Base-by-base conservation (phyloP, 1,140 invertebrate genomes). In the Phortica variegata region DNA sequence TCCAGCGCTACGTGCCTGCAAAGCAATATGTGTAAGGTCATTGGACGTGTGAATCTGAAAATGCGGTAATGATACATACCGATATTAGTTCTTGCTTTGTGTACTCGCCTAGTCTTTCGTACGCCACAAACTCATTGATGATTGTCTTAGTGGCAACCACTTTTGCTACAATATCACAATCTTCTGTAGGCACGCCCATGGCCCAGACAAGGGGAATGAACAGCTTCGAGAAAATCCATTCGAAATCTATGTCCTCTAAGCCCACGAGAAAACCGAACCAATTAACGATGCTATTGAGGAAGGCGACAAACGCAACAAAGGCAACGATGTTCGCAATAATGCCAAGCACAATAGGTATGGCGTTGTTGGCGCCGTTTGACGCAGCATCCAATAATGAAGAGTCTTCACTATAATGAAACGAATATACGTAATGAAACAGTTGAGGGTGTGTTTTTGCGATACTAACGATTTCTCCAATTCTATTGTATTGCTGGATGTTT, bases 71-170 rank as follows among this genome's bases (percentile, higher is more conserved):
- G n/a, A n/a, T 21, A 76, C 79, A 78, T 75, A 89, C 87, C 15
- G 81, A 84, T 23, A 94, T 72, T 40, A 78, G 46, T 0, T 77
- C 72, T 0, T 68, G 58, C 13, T 71, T 60, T 49, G 85, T 87
- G 54, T 85, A 83, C 54, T 84, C 77, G 2, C 87, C 85, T 52
- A 95, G 77, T 47, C 85, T 77, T 65, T 89, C 77, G 65, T 94
- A 97, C 1, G 93, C 94, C 0, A 94, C 86, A 72, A 96, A 96
- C 76, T 97, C 94, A 68, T 96, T 97, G 3, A 95, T 83, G 1
- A 93, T 84, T 0, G 88, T 92, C 79, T 97, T 97, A 2, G 94
- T 75, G 2, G 92, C 93, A 40, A 97, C 88, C 7, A 96, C 79
- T 32, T 83, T 81, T 0, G 85, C 93, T 0, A 96, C 90, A 2